These are phyloP conservation scores for Dicerorhinus sumatrensis DNA, from an alignment of 2,113 vertebrate genomes.

Conservation along the genomic window DNA sequence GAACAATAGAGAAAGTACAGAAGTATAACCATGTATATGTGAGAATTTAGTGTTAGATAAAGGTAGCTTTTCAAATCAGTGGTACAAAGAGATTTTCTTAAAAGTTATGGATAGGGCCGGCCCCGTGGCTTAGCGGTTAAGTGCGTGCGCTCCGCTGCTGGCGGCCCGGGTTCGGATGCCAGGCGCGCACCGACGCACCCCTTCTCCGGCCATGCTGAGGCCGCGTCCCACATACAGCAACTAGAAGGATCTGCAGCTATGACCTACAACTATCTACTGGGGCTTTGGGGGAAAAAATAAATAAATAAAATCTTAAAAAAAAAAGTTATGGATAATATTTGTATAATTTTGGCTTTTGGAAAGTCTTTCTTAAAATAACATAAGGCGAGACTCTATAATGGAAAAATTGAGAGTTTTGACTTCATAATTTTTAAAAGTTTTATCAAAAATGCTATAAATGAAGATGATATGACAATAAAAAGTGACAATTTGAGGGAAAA, in stretches of 20 bases:
- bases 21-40: background rate
- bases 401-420: background rate
- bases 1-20: background rate
- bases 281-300: too few species aligned
- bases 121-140: too few species aligned
- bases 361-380: background rate
- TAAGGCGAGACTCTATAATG: background rate
- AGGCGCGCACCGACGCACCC: too few species aligned
- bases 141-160: too few species aligned
- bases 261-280: too few species aligned
- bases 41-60: background rate
- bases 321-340: background rate
- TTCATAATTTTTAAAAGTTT: background rate
- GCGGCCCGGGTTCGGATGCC: too few species aligned
- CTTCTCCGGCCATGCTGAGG: too few species aligned
- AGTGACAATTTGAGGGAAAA: background rate
- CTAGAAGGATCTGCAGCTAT: too few species aligned
- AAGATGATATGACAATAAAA: background rate
- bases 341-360: background rate
- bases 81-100: background rate
- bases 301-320: too few species aligned
- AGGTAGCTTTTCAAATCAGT: background rate
- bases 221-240: too few species aligned
- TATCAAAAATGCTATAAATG: background rate
- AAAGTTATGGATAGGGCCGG: background rate